Conservation (phyloP, 53 echinoderm and acorn worm species). For the Astropecten irregularis region DNA sequence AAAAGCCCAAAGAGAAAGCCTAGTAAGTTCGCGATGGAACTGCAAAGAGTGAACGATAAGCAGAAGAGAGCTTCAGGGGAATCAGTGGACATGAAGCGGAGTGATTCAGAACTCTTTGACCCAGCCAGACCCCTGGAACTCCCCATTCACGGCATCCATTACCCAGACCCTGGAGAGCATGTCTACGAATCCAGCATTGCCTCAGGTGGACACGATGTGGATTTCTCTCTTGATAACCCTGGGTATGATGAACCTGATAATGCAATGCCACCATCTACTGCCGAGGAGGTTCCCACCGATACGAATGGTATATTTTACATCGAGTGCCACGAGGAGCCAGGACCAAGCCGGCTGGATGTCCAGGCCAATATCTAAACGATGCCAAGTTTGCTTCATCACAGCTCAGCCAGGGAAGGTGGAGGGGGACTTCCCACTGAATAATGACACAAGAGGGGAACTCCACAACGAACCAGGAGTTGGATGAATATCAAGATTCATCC, state of each 20-base stretch:
- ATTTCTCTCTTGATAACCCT: background rate
- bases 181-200: background rate
- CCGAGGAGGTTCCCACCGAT: too few species aligned
- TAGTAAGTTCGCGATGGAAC: background rate
- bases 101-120: background rate
- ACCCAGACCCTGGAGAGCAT: background rate
- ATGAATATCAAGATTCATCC: too few species aligned
- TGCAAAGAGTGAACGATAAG: background rate
- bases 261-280: too few species aligned
- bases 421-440: too few species aligned
- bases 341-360: too few species aligned
- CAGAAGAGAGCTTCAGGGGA: background rate
- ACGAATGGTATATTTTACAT: too few species aligned
- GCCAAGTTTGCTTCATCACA: too few species aligned
- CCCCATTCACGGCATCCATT: background rate
- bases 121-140: background rate
- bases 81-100: background rate
- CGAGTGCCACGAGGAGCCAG: too few species aligned
- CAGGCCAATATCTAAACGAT: too few species aligned
- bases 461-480: too few species aligned
- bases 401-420: too few species aligned
- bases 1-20: background rate
- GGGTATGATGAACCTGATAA: constrained; percentile 26
- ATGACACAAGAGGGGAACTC: too few species aligned
- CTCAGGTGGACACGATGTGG: background rate